Percentiles rank a stretch among this genome's conserved stretches.
Conservation (phyloP, 2,888 invertebrate species). For the Thumatha senex region DNA sequence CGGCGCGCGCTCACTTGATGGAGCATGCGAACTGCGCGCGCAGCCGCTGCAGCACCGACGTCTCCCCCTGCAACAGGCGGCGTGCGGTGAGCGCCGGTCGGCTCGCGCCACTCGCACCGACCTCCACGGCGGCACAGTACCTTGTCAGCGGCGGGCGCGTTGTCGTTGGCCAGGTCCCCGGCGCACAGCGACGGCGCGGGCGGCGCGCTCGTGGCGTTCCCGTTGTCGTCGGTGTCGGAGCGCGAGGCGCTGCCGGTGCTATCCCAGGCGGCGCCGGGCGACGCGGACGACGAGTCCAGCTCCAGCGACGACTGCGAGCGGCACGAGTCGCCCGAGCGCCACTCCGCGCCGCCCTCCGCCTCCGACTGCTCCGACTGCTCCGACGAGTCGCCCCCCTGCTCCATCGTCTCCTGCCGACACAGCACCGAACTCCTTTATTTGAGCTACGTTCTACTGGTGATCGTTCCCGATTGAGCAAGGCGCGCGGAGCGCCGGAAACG, state of each 20-base stretch:
- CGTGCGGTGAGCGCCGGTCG: neutral
- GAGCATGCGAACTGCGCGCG: constrained; percentile 73
- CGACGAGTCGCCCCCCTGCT: constrained; percentile 44
- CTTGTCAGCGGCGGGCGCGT: constrained; percentile 37
- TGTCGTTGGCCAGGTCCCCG: constrained; percentile 60
- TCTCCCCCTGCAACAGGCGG: constrained; percentile 34
- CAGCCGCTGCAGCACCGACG: constrained; percentile 60
- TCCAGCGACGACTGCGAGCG: constrained; percentile 62
- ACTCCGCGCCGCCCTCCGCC: constrained; percentile 19
- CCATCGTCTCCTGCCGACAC: constrained; percentile 37
- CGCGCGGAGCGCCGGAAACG: neutral
- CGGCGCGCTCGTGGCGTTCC: constrained; percentile 42
- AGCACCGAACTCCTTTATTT: neutral
- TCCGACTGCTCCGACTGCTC: constrained; percentile 10
- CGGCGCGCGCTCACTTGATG: constrained; percentile 54
- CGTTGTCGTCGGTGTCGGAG: constrained; percentile 60
- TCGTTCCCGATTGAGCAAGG: neutral
- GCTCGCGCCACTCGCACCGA: no score
- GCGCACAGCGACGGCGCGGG: constrained; percentile 5
- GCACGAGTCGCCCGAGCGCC: constrained; percentile 40
- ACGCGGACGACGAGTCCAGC: constrained; percentile 56
- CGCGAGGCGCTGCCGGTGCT: constrained; percentile 44
- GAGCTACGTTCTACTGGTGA: no score
- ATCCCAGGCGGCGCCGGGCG: constrained; percentile 45
- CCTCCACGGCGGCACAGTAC: neutral